These are phyloP conservation scores for Bucorvus abyssinicus DNA, from an alignment of 2,797 vertebrate species.

Conservation along the genomic window DNA sequence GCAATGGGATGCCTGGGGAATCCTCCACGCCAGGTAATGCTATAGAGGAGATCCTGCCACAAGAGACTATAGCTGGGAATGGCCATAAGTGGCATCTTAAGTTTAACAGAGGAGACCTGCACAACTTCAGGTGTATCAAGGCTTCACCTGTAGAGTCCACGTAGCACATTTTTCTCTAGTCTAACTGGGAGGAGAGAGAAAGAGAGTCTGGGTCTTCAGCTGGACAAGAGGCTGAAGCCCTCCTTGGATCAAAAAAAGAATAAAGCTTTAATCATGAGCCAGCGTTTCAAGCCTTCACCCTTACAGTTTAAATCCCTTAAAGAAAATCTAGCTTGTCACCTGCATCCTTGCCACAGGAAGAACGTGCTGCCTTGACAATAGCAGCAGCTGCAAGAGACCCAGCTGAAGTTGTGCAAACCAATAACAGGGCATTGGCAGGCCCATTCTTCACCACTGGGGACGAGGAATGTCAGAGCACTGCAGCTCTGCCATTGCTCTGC, in stretches of 20 bases:
- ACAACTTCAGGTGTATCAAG: background rate
- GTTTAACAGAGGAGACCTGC: background rate
- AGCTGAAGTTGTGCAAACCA: background rate
- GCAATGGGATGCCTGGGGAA: too few relatives aligned
- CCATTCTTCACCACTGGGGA: background rate
- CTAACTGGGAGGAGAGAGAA: background rate
- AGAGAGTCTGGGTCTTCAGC: background rate
- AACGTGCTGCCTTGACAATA: rapidly evolving
- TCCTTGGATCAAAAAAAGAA: background rate
- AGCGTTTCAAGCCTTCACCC: background rate
- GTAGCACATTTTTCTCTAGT: background rate
- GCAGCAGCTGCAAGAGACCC: background rate
- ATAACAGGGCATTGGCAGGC: background rate
- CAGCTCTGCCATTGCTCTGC: background rate
- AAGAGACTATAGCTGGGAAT: background rate
- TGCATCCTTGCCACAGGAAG: background rate
- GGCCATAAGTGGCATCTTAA: background rate
- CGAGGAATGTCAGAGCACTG: background rate
- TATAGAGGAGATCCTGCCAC: background rate
- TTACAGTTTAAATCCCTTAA: background rate
- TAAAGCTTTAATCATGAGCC: rapidly evolving
- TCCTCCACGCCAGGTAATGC: background rate
- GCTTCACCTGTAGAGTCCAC: background rate
- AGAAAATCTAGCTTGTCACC: background rate
- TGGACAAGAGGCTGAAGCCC: background rate